Evolutionary conservation across 2,888 invertebrate species (phyloP).

Genomic region (Druceiella hillmani): DNA sequence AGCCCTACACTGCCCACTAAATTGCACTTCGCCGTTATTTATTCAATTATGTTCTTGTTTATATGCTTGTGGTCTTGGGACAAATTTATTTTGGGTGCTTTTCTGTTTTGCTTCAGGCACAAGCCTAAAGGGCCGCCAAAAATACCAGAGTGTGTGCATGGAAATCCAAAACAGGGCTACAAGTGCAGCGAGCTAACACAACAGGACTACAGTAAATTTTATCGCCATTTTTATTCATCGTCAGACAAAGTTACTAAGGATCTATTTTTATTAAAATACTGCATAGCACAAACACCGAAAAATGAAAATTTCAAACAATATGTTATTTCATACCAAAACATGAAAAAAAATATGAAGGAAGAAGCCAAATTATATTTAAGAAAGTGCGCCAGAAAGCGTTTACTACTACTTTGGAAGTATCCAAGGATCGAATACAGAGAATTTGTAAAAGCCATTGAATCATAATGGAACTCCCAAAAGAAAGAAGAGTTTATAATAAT

Average conservation of each 20-base stretch:
- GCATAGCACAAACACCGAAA: conserved; percentile 16
- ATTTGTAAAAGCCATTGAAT: conserved; percentile 21
- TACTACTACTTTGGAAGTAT: conserved; percentile 17
- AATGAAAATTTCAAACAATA: conserved; percentile 18
- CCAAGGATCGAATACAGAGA: conserved; percentile 21
- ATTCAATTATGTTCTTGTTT: no score
- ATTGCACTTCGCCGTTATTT: no score
- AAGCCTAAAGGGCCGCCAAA: conserved; percentile 9
- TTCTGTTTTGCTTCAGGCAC: conserved; percentile 8
- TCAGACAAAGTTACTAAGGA: conserved; percentile 16
- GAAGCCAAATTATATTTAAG: no score
- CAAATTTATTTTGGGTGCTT: no score
- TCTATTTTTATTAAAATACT: conserved; percentile 14
- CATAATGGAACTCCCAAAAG: conserved; percentile 19
- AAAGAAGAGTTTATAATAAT: conserved; percentile 17
- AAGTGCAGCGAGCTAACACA: conserved; percentile 15
- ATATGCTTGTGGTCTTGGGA: no score
- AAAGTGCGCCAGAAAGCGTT: conserved; percentile 21
- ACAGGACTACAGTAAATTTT: conserved; percentile 18
- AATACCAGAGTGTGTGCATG: conserved; percentile 14
- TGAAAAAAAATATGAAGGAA: no score
- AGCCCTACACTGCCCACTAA: no score
- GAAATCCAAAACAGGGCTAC: conserved; percentile 17
- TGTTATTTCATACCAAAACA: conserved; percentile 19
- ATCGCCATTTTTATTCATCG: conserved; percentile 17